Base-by-base conservation (phyloP, 2,797 vertebrate species). In the Bryconaethiops microstoma region DNA sequence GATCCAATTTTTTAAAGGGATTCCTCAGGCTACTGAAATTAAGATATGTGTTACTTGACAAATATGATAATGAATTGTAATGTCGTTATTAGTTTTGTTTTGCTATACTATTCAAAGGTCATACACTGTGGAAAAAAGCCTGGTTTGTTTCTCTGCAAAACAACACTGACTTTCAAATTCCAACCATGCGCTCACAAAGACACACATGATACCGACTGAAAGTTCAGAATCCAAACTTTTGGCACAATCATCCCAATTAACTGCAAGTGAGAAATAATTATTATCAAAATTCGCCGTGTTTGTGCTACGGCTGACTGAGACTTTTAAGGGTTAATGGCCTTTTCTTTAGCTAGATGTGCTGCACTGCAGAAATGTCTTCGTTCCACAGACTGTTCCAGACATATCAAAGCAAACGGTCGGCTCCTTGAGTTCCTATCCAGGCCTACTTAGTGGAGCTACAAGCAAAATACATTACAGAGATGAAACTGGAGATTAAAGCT, bases 401-500 rank as follows among this genome's bases (percentile, higher is more conserved):
- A 69, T 82, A 85, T 86, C 81, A 79, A 84, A 86, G 84, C 57
- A 77, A 80, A 70, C 52, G 72, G 67, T 78, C 77, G 68, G 75
- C 77, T 80, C 54, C 50, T 55, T 60, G 76, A 62, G 78, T 75
- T 81, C 67, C 69, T 73, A 79, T 81, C 75, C 71, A 80, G 78
- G 54, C 85, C 75, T 83, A 78, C 78, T 85, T 82, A 70, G 79
- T 78, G 80, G 67, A 80, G 82, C 81, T 81, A 86, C 77, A 82
- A 86, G 80, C 76, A 75, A 85, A 86, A 83, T 74, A 82, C 79
- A 86, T 85, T 81, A 89, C 65, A 77, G 54, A 65, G 76, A 79
- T 80, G 76, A 84, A 84, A 83, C 69, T 45, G 39, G 59, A 82
- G 83, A 85, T 85, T 83, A 83, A 83, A 86, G 78, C 72, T 59